Conservation (phyloP, 2,113 vertebrate genomes). For the Eretmochelys imbricata region DNA sequence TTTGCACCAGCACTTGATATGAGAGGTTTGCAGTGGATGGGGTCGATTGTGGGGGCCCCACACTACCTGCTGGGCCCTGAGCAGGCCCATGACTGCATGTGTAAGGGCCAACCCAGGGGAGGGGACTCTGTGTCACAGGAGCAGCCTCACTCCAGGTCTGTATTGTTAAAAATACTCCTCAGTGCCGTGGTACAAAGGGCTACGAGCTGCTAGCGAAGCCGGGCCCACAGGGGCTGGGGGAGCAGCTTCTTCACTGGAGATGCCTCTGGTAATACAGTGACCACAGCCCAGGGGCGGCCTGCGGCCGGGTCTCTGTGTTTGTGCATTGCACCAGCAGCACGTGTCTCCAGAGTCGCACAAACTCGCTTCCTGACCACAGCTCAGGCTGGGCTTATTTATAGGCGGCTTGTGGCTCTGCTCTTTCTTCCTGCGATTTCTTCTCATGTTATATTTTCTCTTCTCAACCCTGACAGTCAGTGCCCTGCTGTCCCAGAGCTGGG, state of each 20-base stretch:
- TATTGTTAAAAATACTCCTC: background rate
- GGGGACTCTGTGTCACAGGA: background rate
- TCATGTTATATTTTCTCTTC: background rate
- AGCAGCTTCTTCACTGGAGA: background rate
- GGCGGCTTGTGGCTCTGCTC: background rate
- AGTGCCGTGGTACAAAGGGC: no score
- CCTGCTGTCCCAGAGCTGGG: background rate
- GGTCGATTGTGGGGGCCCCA: no score
- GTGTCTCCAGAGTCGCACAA: background rate
- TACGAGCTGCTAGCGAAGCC: background rate
- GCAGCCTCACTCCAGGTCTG: background rate
- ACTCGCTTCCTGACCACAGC: background rate
- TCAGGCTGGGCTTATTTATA: background rate
- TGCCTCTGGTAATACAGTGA: background rate
- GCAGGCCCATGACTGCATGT: no score
- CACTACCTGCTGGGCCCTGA: no score
- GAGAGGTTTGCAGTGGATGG: no score
- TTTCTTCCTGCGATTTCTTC: background rate
- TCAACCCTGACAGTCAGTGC: background rate
- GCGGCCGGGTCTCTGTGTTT: background rate
- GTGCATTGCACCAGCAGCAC: background rate
- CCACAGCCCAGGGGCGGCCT: background rate
- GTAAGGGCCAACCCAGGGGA: no score
- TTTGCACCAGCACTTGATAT: no score
- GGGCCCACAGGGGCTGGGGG: fast-evolving